A percentile compares a stretch with the other conserved stretches of the same genome.
Evolutionary conservation across 2,113 vertebrate genomes (phyloP).

Genomic region (Catagonus wagneri): DNA sequence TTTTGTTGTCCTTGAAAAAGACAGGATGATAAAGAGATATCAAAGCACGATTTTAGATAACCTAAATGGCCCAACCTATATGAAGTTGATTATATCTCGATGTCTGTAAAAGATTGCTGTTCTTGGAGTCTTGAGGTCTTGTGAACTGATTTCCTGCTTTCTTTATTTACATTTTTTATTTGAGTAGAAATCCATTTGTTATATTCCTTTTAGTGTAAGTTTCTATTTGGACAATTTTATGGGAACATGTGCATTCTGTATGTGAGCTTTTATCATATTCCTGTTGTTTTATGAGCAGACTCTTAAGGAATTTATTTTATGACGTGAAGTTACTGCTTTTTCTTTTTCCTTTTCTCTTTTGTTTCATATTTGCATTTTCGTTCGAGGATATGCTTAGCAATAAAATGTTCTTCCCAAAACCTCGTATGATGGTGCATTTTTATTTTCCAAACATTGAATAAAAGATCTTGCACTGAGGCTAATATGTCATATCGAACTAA

Average conservation of each 20-base stretch:
- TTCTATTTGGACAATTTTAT: constrained; percentile 89
- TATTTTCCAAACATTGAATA: constrained; percentile 77
- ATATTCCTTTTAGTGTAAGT: constrained; percentile 87
- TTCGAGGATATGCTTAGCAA: constrained; percentile 97
- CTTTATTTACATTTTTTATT: constrained; percentile 86
- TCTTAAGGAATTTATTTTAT: constrained; percentile 89
- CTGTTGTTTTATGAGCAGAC: constrained; percentile 89
- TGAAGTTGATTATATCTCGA: constrained; percentile 90
- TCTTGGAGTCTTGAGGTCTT: constrained; percentile 90
- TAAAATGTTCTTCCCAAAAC: constrained; percentile 98
- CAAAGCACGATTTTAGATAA: constrained; percentile 91
- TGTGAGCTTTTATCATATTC: constrained; percentile 89
- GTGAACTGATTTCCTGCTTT: constrained; percentile 89
- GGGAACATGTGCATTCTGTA: constrained; percentile 90
- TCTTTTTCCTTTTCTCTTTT: constrained; percentile 85
- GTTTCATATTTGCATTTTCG: constrained; percentile 92
- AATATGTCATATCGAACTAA: neutral
- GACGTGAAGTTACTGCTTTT: constrained; percentile 92
- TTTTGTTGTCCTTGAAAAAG: constrained; percentile 91
- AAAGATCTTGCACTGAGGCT: neutral
- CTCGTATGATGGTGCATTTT: constrained; percentile 85
- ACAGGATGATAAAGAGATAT: constrained; percentile 90
- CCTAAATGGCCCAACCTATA: constrained; percentile 89
- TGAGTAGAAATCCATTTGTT: constrained; percentile 84
- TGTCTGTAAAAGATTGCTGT: constrained; percentile 91